Conservation (phyloP, 2,888 invertebrate species). For the Cosmorhoe ocellata region DNA sequence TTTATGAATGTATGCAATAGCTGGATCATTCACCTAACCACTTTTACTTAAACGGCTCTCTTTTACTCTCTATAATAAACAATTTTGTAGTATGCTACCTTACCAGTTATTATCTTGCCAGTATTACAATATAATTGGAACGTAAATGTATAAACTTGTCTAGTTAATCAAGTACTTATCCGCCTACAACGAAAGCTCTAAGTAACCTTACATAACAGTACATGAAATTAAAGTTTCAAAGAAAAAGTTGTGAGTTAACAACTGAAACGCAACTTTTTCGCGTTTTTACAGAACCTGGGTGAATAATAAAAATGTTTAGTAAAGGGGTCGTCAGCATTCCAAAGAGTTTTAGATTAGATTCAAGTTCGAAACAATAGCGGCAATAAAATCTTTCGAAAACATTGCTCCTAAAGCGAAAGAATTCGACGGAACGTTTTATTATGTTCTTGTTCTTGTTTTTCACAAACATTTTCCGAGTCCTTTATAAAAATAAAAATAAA, state of each 20-base stretch:
- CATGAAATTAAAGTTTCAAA: no score
- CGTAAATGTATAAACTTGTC: no score
- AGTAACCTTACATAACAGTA: no score
- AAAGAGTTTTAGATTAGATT: conserved; percentile 28
- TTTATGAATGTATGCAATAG: conserved; percentile 48
- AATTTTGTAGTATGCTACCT: background rate
- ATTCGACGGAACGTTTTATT: conserved; percentile 29
- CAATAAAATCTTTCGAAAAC: conserved; percentile 27
- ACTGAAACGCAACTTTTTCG: conserved; percentile 3
- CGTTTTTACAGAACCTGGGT: conserved; percentile 9
- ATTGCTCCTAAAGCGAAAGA: conserved; percentile 15
- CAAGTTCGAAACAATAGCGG: conserved; percentile 29
- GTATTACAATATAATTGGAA: no score
- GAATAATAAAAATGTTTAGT: conserved; percentile 17
- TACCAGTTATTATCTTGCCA: no score
- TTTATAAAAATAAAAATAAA: conserved; percentile 19
- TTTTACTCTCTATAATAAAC: conserved; percentile 16
- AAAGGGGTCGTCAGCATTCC: conserved; percentile 17
- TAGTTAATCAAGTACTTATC: no score
- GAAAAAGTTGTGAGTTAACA: no score
- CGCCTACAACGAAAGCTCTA: no score
- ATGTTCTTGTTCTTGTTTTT: conserved; percentile 24
- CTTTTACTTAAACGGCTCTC: conserved; percentile 25
- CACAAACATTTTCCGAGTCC: conserved; percentile 16
- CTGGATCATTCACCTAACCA: conserved; percentile 35